A percentile compares a stretch with the other conserved stretches of the same genome.
phyloP scores from a whole-genome alignment of 2,888 invertebrate genomes.

The Cheilosia pagana region DNA sequence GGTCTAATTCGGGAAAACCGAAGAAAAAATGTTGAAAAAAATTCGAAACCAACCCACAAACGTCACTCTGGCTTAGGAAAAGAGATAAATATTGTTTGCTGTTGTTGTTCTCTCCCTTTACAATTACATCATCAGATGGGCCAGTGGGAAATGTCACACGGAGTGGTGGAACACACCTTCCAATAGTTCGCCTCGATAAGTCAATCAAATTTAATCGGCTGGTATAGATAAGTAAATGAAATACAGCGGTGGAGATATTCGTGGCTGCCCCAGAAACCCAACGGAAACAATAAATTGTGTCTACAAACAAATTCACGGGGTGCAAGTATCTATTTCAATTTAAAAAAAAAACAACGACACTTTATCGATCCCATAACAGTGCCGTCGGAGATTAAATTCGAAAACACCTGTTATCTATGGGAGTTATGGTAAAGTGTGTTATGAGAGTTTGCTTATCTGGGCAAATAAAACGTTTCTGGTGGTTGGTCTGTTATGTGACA shows the following conservation, averaged over 20 bases:
- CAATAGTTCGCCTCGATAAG: slow-evolving; percentile 1
- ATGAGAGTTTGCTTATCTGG: too few relatives aligned
- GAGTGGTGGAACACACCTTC: neutral
- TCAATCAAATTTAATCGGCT: slow-evolving; percentile 21
- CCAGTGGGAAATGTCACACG: slow-evolving; percentile 1
- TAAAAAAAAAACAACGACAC: neutral
- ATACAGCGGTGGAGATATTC: neutral
- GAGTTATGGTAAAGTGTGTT: neutral
- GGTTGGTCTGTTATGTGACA: too few relatives aligned
- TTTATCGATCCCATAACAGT: slow-evolving; percentile 9
- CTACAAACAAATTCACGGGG: neutral
- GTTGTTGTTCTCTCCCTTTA: neutral
- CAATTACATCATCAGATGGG: slow-evolving; percentile 9
- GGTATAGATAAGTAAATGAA: slow-evolving; percentile 14
- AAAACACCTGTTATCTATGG: slow-evolving; percentile 39
- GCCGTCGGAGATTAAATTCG: slow-evolving; percentile 10
- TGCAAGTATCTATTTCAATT: neutral
- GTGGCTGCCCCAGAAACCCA: neutral
- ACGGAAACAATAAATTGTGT: slow-evolving; percentile 40
- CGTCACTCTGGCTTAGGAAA: neutral
- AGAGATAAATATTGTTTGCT: neutral
- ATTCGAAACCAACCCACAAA: neutral
- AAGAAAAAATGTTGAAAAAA: neutral
- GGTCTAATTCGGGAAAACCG: neutral
- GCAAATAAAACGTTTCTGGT: too few relatives aligned